A percentile compares a stretch with the other conserved stretches of the same genome.
Evolutionary conservation across 2,113 vertebrate genomes (phyloP).

Genomic region (Passer montanus): DNA sequence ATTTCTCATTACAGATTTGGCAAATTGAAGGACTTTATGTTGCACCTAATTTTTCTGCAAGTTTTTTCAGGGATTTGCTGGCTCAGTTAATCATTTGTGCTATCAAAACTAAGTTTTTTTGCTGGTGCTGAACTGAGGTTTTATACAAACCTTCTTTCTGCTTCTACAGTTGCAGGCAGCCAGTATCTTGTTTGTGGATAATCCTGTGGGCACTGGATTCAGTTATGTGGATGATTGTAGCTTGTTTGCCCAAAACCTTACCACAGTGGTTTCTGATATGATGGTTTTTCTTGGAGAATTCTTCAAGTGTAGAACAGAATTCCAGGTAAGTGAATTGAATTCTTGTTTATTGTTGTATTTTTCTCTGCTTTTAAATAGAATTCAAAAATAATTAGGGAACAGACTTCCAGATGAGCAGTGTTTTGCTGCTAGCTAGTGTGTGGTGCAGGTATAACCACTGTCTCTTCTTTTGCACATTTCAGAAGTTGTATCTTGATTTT

Average conservation of each 20-base stretch:
- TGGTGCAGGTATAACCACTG: not conserved
- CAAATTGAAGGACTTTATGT: not conserved
- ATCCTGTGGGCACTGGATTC: slow-evolving; percentile 93
- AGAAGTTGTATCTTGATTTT: not conserved
- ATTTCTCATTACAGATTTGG: not conserved
- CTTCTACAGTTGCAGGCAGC: slow-evolving; percentile 81
- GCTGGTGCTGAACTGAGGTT: not conserved
- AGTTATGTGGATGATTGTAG: slow-evolving; percentile 82
- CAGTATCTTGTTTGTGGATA: slow-evolving; percentile 93
- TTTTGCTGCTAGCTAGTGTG: not conserved
- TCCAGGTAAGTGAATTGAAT: slow-evolving; percentile 79
- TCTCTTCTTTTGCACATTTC: not conserved
- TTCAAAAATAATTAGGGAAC: not conserved
- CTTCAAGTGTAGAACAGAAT: slow-evolving; percentile 79
- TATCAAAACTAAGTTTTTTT: not conserved
- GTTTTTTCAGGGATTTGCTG: not conserved
- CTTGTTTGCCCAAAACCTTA: slow-evolving; percentile 82
- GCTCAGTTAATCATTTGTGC: not conserved
- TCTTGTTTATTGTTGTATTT: not conserved
- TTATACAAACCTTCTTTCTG: not conserved
- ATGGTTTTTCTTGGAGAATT: slow-evolving; percentile 86
- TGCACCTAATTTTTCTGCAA: not conserved
- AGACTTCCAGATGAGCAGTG: not conserved
- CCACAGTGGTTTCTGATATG: slow-evolving; percentile 87
- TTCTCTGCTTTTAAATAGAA: not conserved